Evolutionary conservation across 2,888 invertebrate species (phyloP), one percentile per base, ranked within the genome.

Genomic region (Galeruca laticollis): DNA sequence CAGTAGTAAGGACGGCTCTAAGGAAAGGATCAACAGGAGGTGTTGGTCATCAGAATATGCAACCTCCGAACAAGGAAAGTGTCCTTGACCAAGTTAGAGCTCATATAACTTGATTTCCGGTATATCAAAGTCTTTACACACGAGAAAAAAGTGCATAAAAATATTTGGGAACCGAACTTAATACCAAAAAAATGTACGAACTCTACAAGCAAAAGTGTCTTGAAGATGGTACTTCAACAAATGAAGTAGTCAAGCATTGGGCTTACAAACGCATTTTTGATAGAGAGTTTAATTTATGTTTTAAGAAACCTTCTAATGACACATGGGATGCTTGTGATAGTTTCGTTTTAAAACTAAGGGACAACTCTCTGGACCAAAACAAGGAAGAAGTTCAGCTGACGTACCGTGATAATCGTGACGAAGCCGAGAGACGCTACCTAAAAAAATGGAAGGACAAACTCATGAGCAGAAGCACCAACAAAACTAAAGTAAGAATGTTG

Each of bases 291-390:
- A 66, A 72, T 35, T 63, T 72, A 56, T 26, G 54, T 18, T 72
- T 72, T 63, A 62, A 72, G 52, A 60, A 43, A 47, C 72, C 66
- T 37, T 31, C 9, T n/a, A n/a, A n/a, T 52, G 72, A 72, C 52
- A 72, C 60, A 8, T 69, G 69, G 40, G 69, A 72, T 43, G 37
- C 6, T 18, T 72, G 66, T 60, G 69, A 70, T 35, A 61, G 9
- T 10, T 70, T 70, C 49, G 43, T 43, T 62, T 60, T 72, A 33
- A 63, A 57, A 54, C 59, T 69, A 5, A 62, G 65, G 54, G 54
- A 72, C 18, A 49, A 49, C 13, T 49, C 18, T 49, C 49, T 20
- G 18, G 62, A 57, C 52, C 37, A 69, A 64, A 62, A 60, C 33
- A 64, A 66, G 57, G 13, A 52, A 47, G 61, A 70, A 51, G 37